Base-by-base conservation (phyloP, 1,140 invertebrate genomes). In the Cephus cinctus region DNA sequence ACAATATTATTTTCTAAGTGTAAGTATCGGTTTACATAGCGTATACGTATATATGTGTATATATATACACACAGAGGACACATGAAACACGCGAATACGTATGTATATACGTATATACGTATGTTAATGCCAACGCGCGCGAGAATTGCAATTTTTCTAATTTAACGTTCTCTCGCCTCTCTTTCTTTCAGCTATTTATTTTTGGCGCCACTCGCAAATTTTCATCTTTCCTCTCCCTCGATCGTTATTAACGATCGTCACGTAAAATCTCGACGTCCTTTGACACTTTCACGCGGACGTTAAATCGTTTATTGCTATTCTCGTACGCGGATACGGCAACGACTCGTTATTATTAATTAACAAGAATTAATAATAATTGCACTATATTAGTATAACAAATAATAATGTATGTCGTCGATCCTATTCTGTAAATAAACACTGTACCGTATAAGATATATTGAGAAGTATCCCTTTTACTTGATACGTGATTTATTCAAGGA, bases 361-460 rank as follows among this genome's bases (percentile, higher is more conserved):
- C 47, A 44, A 35, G 23, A 54, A 52, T 46, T 49, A 53, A 51
- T 56, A 51, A 56, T 54, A 59, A 59, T 56, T 59, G 54, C 54
- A 59, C 56, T 63, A 63, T 57, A 52, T 64, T 67, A 65, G 51
- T 65, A 63, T 65, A 18, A 35, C 47, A 61, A 59, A 47, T 39
- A 67, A 69, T 58, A 57, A 44, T 68, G 61, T 68, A 68, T 70
- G 59, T 68, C 62, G 59, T 72, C 67, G 67, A 63, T 72, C 67
- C 67, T 71, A 68, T 69, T 63, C 60, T 69, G 45, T 47, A 50
- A 57, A 45, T 54, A 53, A 52, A 52, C 43, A 45, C 36, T 57
- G 34, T 38, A 56, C 31, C 47, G 54, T 53, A 50, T 56, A 50
- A 54, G 39, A 50, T 45, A 19, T 5, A 44, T 21, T n/a, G n/a